phyloP scores from a whole-genome alignment of 2,888 invertebrate species.

The Diaphora mendica region DNA sequence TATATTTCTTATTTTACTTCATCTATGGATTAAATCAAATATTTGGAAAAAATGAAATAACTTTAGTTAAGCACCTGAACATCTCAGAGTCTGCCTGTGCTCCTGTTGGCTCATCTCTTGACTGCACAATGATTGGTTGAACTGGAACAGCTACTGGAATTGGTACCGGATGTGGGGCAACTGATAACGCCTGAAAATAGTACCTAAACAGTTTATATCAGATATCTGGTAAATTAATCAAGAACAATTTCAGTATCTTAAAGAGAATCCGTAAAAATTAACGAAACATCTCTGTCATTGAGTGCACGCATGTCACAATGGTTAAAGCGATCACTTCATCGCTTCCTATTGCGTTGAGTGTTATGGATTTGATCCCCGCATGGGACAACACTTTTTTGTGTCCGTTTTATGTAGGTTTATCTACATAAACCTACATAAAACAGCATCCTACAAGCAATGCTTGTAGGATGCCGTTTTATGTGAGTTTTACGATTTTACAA shows the following conservation, averaged over 20 bases:
- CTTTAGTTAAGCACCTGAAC: conserved; percentile 64
- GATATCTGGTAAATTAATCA: background rate
- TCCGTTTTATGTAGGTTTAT: no score
- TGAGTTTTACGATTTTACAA: no score
- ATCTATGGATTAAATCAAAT: background rate
- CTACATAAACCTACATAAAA: no score
- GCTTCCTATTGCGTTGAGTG: no score
- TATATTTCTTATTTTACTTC: background rate
- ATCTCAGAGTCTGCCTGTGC: conserved; percentile 60
- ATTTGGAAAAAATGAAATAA: background rate
- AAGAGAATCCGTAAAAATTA: background rate
- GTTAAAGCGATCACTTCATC: no score
- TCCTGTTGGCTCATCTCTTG: conserved; percentile 47
- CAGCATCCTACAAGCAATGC: no score
- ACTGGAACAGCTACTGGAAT: conserved; percentile 53
- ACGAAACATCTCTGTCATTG: no score
- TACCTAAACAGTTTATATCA: background rate
- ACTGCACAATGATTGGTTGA: conserved; percentile 62
- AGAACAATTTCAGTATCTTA: background rate
- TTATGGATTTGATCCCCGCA: no score
- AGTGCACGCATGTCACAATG: no score
- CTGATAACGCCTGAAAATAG: conserved; percentile 27
- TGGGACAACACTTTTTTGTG: no score
- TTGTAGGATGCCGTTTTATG: no score
- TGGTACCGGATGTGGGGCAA: conserved; percentile 10